Evolutionary conservation across 2,888 invertebrate species (phyloP), one percentile per base, ranked within the genome.

Genomic region (Carabus problematicus): DNA sequence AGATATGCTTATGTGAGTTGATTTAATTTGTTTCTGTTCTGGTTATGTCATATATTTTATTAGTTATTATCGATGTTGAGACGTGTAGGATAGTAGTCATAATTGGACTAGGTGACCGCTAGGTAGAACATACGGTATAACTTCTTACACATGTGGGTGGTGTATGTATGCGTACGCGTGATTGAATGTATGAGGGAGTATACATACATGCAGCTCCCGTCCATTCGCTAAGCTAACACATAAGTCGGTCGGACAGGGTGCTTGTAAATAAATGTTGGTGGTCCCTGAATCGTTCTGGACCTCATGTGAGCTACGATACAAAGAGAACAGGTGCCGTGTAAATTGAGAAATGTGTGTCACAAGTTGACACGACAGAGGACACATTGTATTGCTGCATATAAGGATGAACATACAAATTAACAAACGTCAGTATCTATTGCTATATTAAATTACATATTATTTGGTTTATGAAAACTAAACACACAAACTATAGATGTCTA

Each of bases 401-500:
- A 4, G 14, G 58, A 52, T 45, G 29, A 29, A 56, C 18, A 60
- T 54, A 19, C 45, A 49, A 41, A 54, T 59, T 54, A 54, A 67
- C 41, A 60, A 52, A 60, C 60, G 67, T 60, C 67, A 54, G 60
- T 52, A 67, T 67, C 60, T 67, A 67, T 67, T 60, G 45, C 29
- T 19, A 29, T 29, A 29, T 29, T 29, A 29, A 2, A 29, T 29
- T 29, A 6, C 29, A 29, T 29, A 29, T 6, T 67, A 67, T 67
- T 67, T 67, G 67, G 67, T 67, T 60, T 67, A 60, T 67, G 52
- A 60, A 67, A 67, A 60, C 60, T 60, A 60, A 67, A 67, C 58
- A 66, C 66, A 66, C 63, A 64, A 64, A 64, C 59, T 67, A 67
- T 67, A 52, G 60, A 67, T 67, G 67, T 67, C 59, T 67, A 67